A percentile compares a stretch with the other conserved stretches of the same genome.
phyloP scores from a whole-genome alignment of 2,888 invertebrate species.

The Drosophila testacea region DNA sequence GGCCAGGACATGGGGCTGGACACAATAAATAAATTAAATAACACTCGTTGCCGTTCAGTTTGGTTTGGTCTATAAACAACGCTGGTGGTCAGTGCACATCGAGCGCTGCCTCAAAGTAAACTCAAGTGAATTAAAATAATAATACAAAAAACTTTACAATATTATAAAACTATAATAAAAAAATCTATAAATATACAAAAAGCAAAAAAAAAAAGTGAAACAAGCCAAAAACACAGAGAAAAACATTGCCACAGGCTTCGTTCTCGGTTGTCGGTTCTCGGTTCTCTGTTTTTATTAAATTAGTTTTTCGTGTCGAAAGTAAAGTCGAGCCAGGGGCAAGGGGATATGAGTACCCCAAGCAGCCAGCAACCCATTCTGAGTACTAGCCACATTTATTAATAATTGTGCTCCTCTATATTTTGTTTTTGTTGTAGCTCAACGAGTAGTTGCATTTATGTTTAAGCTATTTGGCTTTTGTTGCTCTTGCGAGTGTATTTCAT shows the following conservation, averaged over 20 bases:
- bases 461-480: slow-evolving; percentile 49
- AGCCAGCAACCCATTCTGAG: slow-evolving; percentile 66
- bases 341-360: slow-evolving; percentile 58
- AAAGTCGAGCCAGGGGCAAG: slow-evolving; percentile 3
- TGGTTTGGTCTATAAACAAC: slow-evolving; percentile 57
- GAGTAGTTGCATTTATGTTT: slow-evolving; percentile 42
- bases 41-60: slow-evolving; percentile 59
- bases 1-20: slow-evolving; percentile 17
- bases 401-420: slow-evolving; percentile 42
- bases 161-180: slow-evolving; percentile 8
- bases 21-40: slow-evolving; percentile 73
- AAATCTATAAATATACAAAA: background rate
- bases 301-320: slow-evolving; percentile 40
- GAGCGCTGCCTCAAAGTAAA: slow-evolving; percentile 33
- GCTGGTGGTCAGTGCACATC: slow-evolving; percentile 51
- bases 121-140: slow-evolving; percentile 41
- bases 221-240: background rate
- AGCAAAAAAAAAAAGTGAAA: slow-evolving; percentile 22
- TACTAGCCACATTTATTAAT: slow-evolving; percentile 49
- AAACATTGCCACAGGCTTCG: slow-evolving; percentile 7
- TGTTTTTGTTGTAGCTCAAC: slow-evolving; percentile 33
- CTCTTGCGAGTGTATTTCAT: slow-evolving; percentile 5
- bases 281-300: slow-evolving; percentile 40
- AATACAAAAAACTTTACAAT: slow-evolving; percentile 9
- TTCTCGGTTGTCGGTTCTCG: background rate